These are phyloP conservation scores for Ceratotherium simum DNA, from an alignment of 2,113 vertebrate species.

Conservation along the genomic window DNA sequence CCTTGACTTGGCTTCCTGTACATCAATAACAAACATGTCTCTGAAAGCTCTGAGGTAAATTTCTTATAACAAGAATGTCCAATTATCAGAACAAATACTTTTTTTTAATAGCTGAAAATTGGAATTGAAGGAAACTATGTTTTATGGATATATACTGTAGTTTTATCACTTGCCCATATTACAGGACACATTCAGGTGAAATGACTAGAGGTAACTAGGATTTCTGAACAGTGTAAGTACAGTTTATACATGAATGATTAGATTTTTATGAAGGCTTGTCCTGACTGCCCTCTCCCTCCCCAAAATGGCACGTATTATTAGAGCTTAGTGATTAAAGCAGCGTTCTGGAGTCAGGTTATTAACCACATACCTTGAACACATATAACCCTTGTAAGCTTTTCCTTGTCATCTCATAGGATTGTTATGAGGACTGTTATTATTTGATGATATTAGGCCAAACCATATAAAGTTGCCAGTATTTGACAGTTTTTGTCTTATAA, in stretches of 20 bases:
- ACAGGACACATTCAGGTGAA: background rate
- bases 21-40: slow-evolving; percentile 98
- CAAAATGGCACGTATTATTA: background rate
- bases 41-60: slow-evolving; percentile 97
- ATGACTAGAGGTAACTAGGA: background rate
- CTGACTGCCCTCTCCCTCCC: too few relatives aligned
- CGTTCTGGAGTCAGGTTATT: background rate
- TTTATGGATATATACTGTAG: background rate
- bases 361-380: background rate
- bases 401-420: background rate
- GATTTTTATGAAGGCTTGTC: background rate
- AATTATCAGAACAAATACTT: slow-evolving; percentile 30
- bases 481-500: background rate
- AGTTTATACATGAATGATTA: background rate
- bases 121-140: slow-evolving; percentile 6
- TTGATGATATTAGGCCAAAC: background rate
- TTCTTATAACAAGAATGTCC: slow-evolving; percentile 48
- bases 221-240: slow-evolving; percentile 18
- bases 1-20: slow-evolving; percentile 97
- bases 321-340: background rate
- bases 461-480: background rate
- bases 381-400: background rate
- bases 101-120: slow-evolving; percentile 9
- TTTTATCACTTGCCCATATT: background rate
- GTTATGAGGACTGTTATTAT: background rate